Evolutionary conservation across 2,888 invertebrate genomes (phyloP).

Genomic region (Lepidocyrtoides sp.): DNA sequence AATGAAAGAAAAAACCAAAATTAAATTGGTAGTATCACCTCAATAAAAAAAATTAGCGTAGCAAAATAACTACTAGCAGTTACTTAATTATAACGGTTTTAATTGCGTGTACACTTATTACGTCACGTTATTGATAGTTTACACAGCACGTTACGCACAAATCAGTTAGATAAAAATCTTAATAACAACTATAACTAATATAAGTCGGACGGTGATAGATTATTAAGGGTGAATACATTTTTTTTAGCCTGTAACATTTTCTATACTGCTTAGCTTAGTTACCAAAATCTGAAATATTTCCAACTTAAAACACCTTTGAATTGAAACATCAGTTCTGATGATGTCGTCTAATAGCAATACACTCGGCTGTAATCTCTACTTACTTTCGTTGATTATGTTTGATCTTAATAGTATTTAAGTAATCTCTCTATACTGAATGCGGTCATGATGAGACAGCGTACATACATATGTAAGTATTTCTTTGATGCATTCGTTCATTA

Average conservation of each 20-base stretch:
- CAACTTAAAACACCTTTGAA: not conserved
- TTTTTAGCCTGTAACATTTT: too few species aligned
- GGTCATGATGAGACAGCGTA: not conserved
- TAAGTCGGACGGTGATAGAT: constrained; percentile 66
- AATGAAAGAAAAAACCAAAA: not conserved
- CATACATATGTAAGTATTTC: not conserved
- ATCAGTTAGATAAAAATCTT: not conserved
- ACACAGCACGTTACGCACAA: not conserved
- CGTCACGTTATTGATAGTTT: not conserved
- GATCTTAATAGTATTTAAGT: not conserved
- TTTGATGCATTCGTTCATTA: not conserved
- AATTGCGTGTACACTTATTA: not conserved
- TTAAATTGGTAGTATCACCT: not conserved
- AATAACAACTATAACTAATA: constrained; percentile 39
- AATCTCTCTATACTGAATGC: constrained; percentile 34
- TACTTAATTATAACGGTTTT: not conserved
- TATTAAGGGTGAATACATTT: constrained; percentile 48
- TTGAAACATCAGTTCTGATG: not conserved
- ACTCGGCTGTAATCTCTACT: constrained; percentile 20
- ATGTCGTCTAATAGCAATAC: not conserved
- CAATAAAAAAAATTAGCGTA: not conserved
- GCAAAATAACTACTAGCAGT: not conserved
- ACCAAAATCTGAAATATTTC: not conserved
- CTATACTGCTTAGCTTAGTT: too few species aligned
- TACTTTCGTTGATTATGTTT: constrained; percentile 6